phyloP scores from a whole-genome alignment of 2,797 vertebrate genomes.

The Microctenopoma steveboyesi region DNA sequence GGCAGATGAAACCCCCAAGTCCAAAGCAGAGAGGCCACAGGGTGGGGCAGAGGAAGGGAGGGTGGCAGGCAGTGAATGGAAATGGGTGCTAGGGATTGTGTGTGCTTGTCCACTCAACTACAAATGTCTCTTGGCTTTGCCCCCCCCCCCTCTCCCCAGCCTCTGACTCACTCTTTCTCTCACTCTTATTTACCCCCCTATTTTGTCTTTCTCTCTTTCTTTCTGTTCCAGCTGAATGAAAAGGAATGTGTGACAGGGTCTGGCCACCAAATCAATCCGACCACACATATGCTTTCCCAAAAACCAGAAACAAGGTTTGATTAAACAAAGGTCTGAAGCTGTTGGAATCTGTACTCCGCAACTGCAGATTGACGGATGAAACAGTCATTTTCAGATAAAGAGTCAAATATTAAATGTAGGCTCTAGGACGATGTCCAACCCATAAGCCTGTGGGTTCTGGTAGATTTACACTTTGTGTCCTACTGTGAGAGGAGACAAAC shows the following conservation, averaged over 20 bases:
- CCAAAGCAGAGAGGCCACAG: conserved; percentile 64
- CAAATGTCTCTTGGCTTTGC: conserved; percentile 68
- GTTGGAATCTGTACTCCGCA: neutral
- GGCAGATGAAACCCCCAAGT: conserved; percentile 45
- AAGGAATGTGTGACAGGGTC: conserved; percentile 72
- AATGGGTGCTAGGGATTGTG: conserved; percentile 78
- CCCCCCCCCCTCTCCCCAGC: conserved; percentile 31
- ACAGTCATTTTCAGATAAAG: conserved; percentile 5
- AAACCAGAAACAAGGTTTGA: conserved; percentile 43
- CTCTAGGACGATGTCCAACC: neutral
- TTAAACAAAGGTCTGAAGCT: conserved; percentile 21
- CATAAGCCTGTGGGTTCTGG: neutral
- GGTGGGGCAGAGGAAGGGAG: conserved; percentile 68
- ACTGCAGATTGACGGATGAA: neutral
- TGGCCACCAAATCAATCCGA: conserved; percentile 62
- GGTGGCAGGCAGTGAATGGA: conserved; percentile 67
- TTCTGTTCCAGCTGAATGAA: conserved; percentile 68
- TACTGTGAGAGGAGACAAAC: conserved; percentile 17
- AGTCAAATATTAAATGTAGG: neutral
- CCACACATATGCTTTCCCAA: conserved; percentile 59
- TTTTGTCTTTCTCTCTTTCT: conserved; percentile 59
- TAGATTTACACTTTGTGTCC: neutral
- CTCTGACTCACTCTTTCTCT: conserved; percentile 58
- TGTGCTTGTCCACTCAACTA: conserved; percentile 77
- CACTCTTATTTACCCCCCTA: conserved; percentile 58